Conservation (phyloP, 1,140 invertebrate genomes). For the Myzus persicae region DNA sequence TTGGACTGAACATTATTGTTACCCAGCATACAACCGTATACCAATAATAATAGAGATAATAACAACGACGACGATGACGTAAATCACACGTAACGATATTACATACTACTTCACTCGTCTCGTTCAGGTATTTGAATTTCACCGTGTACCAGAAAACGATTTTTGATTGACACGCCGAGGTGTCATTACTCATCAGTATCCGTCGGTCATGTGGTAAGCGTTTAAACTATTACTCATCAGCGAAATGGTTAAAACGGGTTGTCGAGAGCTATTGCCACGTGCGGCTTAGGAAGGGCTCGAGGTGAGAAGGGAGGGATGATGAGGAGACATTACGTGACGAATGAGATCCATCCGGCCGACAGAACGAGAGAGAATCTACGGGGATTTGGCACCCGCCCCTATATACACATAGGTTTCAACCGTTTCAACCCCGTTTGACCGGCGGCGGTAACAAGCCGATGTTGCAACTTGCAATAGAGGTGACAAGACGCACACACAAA, state of each 20-base stretch:
- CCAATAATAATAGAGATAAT: not conserved
- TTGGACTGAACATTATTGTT: not conserved
- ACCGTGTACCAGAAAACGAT: not conserved
- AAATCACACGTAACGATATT: not conserved
- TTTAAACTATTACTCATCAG: conserved; percentile 46
- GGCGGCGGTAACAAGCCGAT: not conserved
- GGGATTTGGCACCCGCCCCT: not conserved
- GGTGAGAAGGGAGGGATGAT: not conserved
- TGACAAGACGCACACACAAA: not conserved
- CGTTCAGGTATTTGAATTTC: conserved; percentile 43
- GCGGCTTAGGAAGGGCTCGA: not conserved
- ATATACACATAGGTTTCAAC: not conserved
- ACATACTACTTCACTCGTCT: not conserved
- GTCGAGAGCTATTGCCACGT: not conserved
- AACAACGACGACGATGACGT: not conserved
- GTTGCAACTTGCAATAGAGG: not conserved
- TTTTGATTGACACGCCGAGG: conserved; percentile 38
- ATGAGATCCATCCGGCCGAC: not conserved
- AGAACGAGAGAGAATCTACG: conserved; percentile 43
- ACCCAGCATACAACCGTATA: not conserved
- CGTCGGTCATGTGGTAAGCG: not conserved
- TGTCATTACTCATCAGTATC: conserved; percentile 38
- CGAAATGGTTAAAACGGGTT: conserved; percentile 29
- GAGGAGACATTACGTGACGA: not conserved
- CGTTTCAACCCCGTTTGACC: not conserved